Evolutionary conservation across 1,140 invertebrate species (phyloP).

Genomic region (Chironomus striatipennis): DNA sequence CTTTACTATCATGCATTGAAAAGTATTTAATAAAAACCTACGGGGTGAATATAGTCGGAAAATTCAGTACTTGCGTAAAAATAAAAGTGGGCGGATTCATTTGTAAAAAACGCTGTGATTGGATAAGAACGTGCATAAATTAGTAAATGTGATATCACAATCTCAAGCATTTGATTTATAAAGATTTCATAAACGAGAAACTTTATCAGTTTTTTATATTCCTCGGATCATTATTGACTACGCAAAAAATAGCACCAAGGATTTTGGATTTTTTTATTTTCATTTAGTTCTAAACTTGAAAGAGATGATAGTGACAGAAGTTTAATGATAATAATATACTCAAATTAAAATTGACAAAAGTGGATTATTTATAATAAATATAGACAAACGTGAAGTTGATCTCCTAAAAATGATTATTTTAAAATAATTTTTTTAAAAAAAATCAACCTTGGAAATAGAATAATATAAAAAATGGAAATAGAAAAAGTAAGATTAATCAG

Average conservation of each 20-base stretch:
- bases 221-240: background rate
- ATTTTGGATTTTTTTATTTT: background rate
- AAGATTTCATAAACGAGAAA: background rate
- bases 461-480: too few relatives aligned
- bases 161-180: conserved; percentile 6
- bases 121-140: conserved; percentile 4
- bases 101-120: background rate
- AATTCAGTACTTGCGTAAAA: background rate
- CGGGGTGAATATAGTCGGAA: too few relatives aligned
- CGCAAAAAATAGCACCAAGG: too few relatives aligned
- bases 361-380: background rate
- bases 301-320: background rate
- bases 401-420: background rate
- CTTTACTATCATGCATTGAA: too few relatives aligned
- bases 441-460: background rate
- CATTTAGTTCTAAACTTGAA: background rate
- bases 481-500: too few relatives aligned
- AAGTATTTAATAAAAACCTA: too few relatives aligned
- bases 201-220: conserved; percentile 2
- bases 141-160: conserved; percentile 2
- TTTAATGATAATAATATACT: background rate
- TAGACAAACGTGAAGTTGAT: background rate
- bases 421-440: background rate
- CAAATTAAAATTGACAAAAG: background rate
- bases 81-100: background rate